phyloP scores from a whole-genome alignment of 2,888 invertebrate genomes.

The Balanococcus diminutus region DNA sequence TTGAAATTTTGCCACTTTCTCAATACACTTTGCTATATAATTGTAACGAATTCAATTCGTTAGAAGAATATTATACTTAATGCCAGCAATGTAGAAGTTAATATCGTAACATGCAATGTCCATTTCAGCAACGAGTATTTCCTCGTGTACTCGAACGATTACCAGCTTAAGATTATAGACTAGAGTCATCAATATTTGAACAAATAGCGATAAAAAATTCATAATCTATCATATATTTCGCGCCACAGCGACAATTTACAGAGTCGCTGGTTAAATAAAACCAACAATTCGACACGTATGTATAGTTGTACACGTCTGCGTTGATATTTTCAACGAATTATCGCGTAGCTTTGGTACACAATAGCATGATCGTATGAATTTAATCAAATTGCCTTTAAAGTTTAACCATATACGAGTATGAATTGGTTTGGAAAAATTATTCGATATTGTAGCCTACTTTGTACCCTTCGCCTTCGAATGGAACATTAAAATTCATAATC shows the following conservation, averaged over 20 bases:
- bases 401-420: background rate
- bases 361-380: background rate
- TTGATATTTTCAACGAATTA: background rate
- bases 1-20: background rate
- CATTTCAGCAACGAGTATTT: background rate
- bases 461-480: background rate
- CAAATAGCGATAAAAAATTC: conserved; percentile 22
- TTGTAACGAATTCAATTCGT: background rate
- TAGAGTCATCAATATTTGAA: background rate
- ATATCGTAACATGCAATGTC: too few relatives aligned
- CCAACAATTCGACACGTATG: background rate
- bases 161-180: background rate
- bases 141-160: background rate
- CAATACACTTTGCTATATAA: background rate
- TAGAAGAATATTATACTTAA: background rate
- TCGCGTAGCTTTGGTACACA: background rate
- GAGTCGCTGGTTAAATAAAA: background rate
- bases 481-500: background rate
- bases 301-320: background rate
- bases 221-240: background rate
- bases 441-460: background rate
- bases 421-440: background rate
- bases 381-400: background rate
- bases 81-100: too few relatives aligned
- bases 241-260: background rate